phyloP scores from a whole-genome alignment of 2,113 vertebrate species.

The Bucco capensis region DNA sequence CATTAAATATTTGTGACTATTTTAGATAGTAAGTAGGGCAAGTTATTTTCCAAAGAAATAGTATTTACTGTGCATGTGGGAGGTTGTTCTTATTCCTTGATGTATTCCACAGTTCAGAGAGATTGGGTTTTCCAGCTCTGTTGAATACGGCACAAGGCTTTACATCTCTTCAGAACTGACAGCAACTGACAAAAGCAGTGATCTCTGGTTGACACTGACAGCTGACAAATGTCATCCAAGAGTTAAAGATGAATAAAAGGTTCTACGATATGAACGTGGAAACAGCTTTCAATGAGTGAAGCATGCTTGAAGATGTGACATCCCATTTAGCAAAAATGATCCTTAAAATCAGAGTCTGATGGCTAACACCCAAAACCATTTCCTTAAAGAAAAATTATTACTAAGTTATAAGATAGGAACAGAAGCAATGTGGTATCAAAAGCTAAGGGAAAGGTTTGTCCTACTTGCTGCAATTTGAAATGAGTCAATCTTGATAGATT shows the following conservation, averaged over 20 bases:
- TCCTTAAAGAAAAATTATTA: not conserved
- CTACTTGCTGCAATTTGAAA: not conserved
- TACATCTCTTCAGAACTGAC: not conserved
- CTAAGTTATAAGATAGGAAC: not conserved
- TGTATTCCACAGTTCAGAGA: not conserved
- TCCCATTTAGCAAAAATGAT: not conserved
- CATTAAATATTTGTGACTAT: conserved; percentile 41
- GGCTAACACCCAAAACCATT: not conserved
- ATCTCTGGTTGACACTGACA: not conserved
- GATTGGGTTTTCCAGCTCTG: not conserved
- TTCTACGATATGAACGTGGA: not conserved
- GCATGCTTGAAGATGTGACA: not conserved
- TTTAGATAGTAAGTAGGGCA: conserved; percentile 35
- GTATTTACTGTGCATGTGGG: not conserved
- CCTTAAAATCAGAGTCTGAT: not conserved
- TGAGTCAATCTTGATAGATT: not conserved
- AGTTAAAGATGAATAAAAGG: conserved; percentile 8
- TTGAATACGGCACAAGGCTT: not conserved
- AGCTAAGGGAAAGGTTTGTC: not conserved
- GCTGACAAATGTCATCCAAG: conserved; percentile 7
- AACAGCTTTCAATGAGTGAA: not conserved
- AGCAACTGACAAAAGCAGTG: not conserved
- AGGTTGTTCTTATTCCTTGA: not conserved
- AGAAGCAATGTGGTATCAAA: not conserved
- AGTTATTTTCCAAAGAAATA: conserved; percentile 33